These are phyloP conservation scores for Aphelinus atriplicis DNA, from an alignment of 1,140 invertebrate genomes.

Conservation along the genomic window DNA sequence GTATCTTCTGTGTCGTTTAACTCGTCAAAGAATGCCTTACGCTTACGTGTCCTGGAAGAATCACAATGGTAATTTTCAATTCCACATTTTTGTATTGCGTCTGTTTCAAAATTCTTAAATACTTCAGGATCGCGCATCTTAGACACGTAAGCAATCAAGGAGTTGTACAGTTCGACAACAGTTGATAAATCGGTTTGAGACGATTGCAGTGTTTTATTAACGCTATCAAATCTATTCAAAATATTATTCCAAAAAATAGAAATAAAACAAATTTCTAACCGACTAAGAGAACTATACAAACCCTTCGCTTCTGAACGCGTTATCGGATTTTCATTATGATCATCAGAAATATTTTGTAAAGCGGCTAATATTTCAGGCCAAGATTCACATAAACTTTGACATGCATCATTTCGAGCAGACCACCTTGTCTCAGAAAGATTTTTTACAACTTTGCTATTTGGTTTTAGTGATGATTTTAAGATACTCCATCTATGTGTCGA, in stretches of 20 bases:
- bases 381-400: neutral
- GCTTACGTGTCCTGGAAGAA: neutral
- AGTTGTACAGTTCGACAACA: neutral
- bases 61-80: neutral
- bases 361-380: neutral
- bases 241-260: constrained; percentile 5
- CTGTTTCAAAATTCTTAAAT: constrained; percentile 6
- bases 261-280: constrained; percentile 17
- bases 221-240: constrained; percentile 9
- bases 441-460: constrained; percentile 26
- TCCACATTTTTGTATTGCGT: neutral
- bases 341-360: constrained; percentile 9
- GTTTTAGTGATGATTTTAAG: constrained; percentile 17
- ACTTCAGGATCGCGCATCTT: neutral
- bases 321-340: constrained; percentile 9
- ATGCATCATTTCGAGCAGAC: constrained; percentile 20
- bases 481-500: constrained; percentile 31
- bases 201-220: constrained; percentile 12
- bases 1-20: neutral
- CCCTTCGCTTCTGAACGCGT: neutral
- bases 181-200: neutral
- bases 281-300: neutral
- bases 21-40: constrained; percentile 14
- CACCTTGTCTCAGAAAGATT: constrained; percentile 16
- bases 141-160: neutral